A percentile compares a stretch with the other conserved stretches of the same genome.
Evolutionary conservation across 2,888 invertebrate species (phyloP).

Genomic region (Serripes groenlandicus): DNA sequence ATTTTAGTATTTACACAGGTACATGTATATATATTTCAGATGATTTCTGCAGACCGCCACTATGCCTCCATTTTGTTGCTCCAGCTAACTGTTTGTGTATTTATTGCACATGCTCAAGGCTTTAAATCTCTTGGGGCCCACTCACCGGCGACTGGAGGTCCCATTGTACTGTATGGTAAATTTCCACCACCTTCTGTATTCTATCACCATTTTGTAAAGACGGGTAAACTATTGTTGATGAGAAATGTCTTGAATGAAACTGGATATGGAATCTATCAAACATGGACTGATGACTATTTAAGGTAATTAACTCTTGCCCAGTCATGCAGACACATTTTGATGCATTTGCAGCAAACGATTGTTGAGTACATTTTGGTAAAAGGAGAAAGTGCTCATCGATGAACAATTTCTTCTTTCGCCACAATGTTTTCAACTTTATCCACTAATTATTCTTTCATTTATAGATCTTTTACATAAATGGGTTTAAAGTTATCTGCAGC

Average conservation of each 20-base stretch:
- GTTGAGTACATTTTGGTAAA: neutral
- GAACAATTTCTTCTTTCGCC: neutral
- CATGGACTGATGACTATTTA: slow-evolving; percentile 82
- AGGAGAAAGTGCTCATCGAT: neutral
- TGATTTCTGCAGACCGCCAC: too few relatives aligned
- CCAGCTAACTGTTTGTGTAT: too few relatives aligned
- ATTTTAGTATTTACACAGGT: too few relatives aligned
- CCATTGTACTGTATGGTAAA: slow-evolving; percentile 72
- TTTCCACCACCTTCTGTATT: slow-evolving; percentile 79
- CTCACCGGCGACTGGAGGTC: slow-evolving; percentile 64
- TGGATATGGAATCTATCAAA: slow-evolving; percentile 73
- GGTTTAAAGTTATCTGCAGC: too few relatives aligned
- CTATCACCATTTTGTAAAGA: slow-evolving; percentile 78
- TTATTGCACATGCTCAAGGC: neutral
- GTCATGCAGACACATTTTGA: too few relatives aligned
- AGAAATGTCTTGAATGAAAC: slow-evolving; percentile 73
- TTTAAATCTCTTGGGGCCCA: slow-evolving; percentile 75
- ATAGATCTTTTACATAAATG: too few relatives aligned
- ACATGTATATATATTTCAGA: too few relatives aligned
- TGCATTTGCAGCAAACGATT: too few relatives aligned
- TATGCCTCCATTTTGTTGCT: too few relatives aligned
- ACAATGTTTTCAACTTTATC: neutral
- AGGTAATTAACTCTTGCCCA: slow-evolving; percentile 64
- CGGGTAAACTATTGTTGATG: slow-evolving; percentile 79
- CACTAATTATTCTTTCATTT: too few relatives aligned